phyloP scores from a whole-genome alignment of 2,888 invertebrate species.

The Andrena praecox region DNA sequence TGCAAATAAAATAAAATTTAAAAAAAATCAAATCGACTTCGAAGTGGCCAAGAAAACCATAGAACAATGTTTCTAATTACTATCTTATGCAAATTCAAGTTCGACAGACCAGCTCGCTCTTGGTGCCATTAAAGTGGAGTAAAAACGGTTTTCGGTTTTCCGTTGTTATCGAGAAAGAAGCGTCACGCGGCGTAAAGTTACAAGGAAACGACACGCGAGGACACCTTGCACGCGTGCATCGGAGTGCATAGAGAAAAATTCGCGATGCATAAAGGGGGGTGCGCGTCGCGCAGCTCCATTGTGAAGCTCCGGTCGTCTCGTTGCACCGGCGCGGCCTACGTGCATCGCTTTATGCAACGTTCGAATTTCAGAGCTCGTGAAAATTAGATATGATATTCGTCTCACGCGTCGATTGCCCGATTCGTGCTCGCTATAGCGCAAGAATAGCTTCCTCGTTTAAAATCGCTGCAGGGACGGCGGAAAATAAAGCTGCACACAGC shows the following conservation, averaged over 20 bases:
- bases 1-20: too few relatives aligned
- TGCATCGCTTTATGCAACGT: constrained; percentile 11
- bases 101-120: too few relatives aligned
- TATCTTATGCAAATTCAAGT: too few relatives aligned
- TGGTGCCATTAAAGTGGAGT: neutral
- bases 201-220: constrained; percentile 3
- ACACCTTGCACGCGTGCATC: neutral
- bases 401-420: constrained; percentile 15
- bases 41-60: too few relatives aligned
- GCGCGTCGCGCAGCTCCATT: constrained; percentile 23
- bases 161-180: neutral
- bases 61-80: too few relatives aligned
- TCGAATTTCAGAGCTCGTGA: neutral
- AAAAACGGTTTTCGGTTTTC: constrained; percentile 1
- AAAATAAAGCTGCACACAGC: too few relatives aligned
- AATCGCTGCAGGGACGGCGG: too few relatives aligned
- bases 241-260: constrained; percentile 5
- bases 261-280: constrained; percentile 28
- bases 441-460: too few relatives aligned
- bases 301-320: constrained; percentile 24
- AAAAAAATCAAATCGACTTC: too few relatives aligned
- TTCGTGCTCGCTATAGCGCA: neutral
- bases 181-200: constrained; percentile 5
- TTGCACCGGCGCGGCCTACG: constrained; percentile 11
- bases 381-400: constrained; percentile 19